Evolutionary conservation across 2,113 vertebrate species (phyloP).

Genomic region (Eudorcas thomsonii): DNA sequence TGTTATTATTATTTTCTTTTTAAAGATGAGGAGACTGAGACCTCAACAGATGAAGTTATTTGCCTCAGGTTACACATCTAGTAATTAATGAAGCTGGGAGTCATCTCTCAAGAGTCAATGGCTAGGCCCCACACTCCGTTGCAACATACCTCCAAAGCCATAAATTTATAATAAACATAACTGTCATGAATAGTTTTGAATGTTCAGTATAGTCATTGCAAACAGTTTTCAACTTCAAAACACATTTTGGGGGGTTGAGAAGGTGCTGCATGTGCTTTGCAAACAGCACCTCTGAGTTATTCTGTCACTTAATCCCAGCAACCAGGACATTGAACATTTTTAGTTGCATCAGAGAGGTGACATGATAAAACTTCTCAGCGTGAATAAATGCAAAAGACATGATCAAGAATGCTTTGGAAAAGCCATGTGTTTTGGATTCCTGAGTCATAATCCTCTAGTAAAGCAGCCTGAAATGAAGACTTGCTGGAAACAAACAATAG

Average conservation of each 20-base stretch:
- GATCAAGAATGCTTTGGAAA: conserved; percentile 36
- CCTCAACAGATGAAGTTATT: background rate
- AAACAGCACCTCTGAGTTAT: background rate
- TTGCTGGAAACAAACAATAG: conserved; percentile 52
- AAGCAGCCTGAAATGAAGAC: conserved; percentile 29
- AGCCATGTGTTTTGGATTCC: conserved; percentile 47
- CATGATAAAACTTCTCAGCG: background rate
- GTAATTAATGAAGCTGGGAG: background rate
- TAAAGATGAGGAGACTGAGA: background rate
- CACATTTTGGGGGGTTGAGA: background rate
- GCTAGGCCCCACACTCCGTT: background rate
- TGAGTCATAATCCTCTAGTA: conserved; percentile 30
- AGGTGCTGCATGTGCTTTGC: background rate
- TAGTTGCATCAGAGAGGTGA: background rate
- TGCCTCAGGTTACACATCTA: background rate
- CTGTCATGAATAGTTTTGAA: background rate
- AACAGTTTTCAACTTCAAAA: background rate
- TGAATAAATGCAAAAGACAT: background rate
- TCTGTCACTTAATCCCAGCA: background rate
- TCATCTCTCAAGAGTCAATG: background rate
- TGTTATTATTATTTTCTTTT: background rate
- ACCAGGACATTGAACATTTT: background rate
- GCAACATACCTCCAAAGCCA: background rate
- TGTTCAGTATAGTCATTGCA: background rate
- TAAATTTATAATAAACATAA: background rate